Base-by-base conservation (phyloP, 2,888 invertebrate species). In the Gastracanthus pulcherrimus region DNA sequence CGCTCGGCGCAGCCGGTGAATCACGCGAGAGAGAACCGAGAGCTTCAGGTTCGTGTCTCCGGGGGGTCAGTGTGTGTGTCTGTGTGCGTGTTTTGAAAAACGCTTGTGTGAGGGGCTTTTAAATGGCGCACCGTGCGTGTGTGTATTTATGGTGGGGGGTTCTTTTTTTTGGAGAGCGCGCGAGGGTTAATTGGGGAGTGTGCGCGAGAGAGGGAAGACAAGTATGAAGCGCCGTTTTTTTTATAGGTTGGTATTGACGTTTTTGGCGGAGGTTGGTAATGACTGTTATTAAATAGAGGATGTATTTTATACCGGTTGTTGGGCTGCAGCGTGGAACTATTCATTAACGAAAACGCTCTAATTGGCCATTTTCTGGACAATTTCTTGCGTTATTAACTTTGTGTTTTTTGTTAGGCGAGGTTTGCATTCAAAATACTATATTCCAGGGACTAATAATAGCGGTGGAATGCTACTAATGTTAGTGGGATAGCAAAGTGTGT, bases 321-420 rank as follows among this genome's bases (percentile, higher is more conserved):
- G 7, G 11, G 41, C 7, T 13, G 11, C 41, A 13, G 41, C n/a
- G 31, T 26, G 51, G 23, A 60, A 16, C 60, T 60, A 31, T 60
- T 60, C n/a, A 60, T 60, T 31, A 60, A 60, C 60, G 31, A 58
- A 58, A 29, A 58, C 58, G n/a, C 60, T 16, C 16, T n/a, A 31
- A 60, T 60, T 58, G 58, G 58, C 29, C 55, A 55, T 55, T 55
- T 55, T 55, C 55, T 19, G 19, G 26, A n/a, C 26, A 9, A 26
- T 26, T 26, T 55, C 55, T 19, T 9, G 26, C 26, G 19, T 19
- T 55, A 5, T 19, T 19, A n/a, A n/a, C n/a, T n/a, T n/a, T n/a
- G n/a, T n/a, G n/a, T n/a, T n/a, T n/a, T n/a, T n/a, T n/a, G n/a
- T n/a, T n/a, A n/a, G n/a, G n/a, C n/a, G n/a, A n/a, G n/a, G n/a